Percentiles rank a stretch among this genome's conserved stretches.
Evolutionary conservation across 2,113 vertebrate genomes (phyloP).

Genomic region (Mugil cephalus): DNA sequence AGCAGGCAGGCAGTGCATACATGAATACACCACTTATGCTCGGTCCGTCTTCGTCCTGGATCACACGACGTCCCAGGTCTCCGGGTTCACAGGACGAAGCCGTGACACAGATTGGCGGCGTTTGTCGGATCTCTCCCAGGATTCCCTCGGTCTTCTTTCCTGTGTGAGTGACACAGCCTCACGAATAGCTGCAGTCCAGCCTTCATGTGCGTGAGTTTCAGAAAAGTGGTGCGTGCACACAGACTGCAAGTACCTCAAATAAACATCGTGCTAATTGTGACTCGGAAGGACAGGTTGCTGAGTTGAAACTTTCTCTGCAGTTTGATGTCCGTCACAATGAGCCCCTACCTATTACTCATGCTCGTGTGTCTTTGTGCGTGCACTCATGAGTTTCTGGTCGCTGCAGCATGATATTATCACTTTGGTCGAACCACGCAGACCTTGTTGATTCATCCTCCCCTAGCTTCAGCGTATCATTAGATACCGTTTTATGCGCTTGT

Average conservation of each 20-base stretch:
- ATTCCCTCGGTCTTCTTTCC: conserved; percentile 10
- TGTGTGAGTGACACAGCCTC: neutral
- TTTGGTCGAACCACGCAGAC: neutral
- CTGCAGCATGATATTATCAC: conserved; percentile 9
- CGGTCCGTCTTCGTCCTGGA: conserved; percentile 30
- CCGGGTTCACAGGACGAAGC: conserved; percentile 31
- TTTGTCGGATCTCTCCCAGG: conserved; percentile 35
- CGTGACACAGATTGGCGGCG: conserved; percentile 26
- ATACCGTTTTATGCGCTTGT: conserved; percentile 6
- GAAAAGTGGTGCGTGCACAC: neutral
- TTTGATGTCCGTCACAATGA: conserved; percentile 9
- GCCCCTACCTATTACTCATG: conserved; percentile 20
- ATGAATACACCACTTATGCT: neutral
- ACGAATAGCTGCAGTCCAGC: neutral
- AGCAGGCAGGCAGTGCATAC: neutral
- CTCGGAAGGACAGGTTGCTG: conserved; percentile 9
- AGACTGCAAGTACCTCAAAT: neutral
- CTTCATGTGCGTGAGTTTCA: neutral
- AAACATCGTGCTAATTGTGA: too few relatives aligned
- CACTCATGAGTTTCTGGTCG: neutral
- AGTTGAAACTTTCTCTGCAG: neutral
- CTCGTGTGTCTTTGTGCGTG: neutral
- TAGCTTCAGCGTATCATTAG: neutral
- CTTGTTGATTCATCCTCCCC: conserved; percentile 8
- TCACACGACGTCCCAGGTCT: conserved; percentile 9